Base-by-base conservation (phyloP, 37 sponge, comb jelly and placozoan species). In the Ephydatia muelleri region DNA sequence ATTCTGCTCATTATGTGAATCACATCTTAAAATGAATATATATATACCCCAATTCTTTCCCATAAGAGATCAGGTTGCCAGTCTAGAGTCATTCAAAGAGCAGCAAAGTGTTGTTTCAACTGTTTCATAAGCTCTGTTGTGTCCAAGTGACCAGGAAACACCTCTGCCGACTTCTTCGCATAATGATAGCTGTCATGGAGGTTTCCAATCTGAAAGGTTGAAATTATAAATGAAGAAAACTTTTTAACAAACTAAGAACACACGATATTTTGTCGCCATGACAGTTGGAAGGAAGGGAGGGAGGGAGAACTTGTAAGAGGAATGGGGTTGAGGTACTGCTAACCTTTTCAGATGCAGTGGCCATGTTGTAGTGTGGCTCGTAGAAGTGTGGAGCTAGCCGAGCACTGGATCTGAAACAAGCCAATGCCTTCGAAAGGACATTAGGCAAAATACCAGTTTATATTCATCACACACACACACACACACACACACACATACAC, bases 301-400 rank as follows among this genome's bases (percentile, higher is more conserved):
- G 0, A 26, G 12, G 79, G 5, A 28, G 21, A 33, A 71, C 14
- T 8, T 6, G 72, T n/a, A n/a, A n/a, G n/a, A n/a, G n/a, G n/a
- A n/a, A n/a, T n/a, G n/a, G n/a, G n/a, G n/a, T n/a, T n/a, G n/a
- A n/a, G 13, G 29, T 71, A 33, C 72, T 71, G 72, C 31, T 71
- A 29, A 95, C 96, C 81, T 90, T 85, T 39, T 96, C 92, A 38
- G 93, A 90, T 3, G 88, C 67, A 28, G 91, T 65, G 16, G 97
- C 93, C 31, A 85, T 81, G 91, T 98, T 98, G 83, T 90, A 98
- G 77, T 92, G 88, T 16, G 99, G 97, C 82, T 98, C 95, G 77
- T 98, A 98, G 57, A 94, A 85, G 78, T 91, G 91, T 0, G 95
- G 88, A 31, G 85, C 75, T 0, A 90, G 69, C 28, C 80, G 73